Percentiles rank a stretch among this genome's conserved stretches.
phyloP scores from a whole-genome alignment of 2,113 vertebrate genomes.

The Neopipo cinnamomea region DNA sequence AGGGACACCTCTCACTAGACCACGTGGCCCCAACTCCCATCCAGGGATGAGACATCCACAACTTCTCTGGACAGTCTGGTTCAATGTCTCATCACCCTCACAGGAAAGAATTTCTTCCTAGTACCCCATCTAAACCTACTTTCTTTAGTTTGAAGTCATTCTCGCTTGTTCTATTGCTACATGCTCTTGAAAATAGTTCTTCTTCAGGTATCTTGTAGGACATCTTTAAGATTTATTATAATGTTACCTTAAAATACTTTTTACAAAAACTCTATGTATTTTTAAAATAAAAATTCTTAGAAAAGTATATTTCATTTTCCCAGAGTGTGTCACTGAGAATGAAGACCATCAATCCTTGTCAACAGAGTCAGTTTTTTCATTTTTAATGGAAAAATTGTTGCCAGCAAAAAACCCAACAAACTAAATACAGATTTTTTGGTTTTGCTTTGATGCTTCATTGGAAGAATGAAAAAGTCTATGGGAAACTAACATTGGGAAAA shows the following conservation, averaged over 20 bases:
- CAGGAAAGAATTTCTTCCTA: not conserved
- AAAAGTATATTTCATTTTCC: not conserved
- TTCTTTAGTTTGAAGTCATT: not conserved
- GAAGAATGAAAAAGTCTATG: not conserved
- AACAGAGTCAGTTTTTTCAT: not conserved
- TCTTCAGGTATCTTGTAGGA: not conserved
- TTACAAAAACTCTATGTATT: fast-evolving
- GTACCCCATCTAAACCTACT: not conserved
- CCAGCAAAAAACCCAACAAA: not conserved
- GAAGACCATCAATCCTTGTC: not conserved
- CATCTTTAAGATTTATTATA: not conserved
- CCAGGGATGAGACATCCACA: not conserved
- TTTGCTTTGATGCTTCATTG: not conserved
- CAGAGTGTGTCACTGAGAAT: not conserved
- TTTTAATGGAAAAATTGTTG: not conserved
- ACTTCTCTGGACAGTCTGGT: not conserved
- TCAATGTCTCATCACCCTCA: not conserved
- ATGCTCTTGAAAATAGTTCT: not conserved
- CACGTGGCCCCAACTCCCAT: not conserved
- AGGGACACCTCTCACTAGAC: not conserved
- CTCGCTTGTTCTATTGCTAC: not conserved
- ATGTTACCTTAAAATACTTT: not conserved
- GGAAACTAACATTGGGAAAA: not conserved
- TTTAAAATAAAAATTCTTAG: not conserved
- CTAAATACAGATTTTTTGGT: not conserved